phyloP scores from a whole-genome alignment of 2,888 invertebrate species.

The Drosophila subsilvestris region DNA sequence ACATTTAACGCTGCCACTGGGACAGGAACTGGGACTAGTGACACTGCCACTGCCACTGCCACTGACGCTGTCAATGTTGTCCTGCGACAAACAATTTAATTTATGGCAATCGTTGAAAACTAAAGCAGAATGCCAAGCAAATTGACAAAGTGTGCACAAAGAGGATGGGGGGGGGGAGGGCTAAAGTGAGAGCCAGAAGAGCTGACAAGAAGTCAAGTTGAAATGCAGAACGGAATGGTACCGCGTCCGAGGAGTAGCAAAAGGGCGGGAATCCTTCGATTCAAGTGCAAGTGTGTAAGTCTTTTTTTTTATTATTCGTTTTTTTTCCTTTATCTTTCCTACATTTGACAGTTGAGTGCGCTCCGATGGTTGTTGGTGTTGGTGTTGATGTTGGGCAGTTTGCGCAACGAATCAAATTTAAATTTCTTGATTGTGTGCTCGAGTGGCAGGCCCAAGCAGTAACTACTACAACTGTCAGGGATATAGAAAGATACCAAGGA shows the following conservation, averaged over 20 bases:
- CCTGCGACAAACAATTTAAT: constrained; percentile 78
- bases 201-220: constrained; percentile 34
- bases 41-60: constrained; percentile 26
- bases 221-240: constrained; percentile 42
- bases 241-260: constrained; percentile 14
- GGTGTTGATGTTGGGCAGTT: constrained; percentile 65
- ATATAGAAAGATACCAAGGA: background rate
- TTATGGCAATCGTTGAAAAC: constrained; percentile 76
- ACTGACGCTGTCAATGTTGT: constrained; percentile 55
- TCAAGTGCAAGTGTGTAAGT: constrained; percentile 45
- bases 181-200: constrained; percentile 35
- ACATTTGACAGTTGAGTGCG: constrained; percentile 78
- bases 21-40: background rate
- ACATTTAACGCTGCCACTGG: constrained; percentile 51
- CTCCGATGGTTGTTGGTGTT: constrained; percentile 45
- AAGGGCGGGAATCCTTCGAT: constrained; percentile 53
- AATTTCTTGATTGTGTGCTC: constrained; percentile 79
- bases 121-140: constrained; percentile 72
- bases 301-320: constrained; percentile 17
- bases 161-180: constrained; percentile 16
- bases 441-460: constrained; percentile 70
- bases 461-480: constrained; percentile 35
- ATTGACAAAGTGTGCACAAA: constrained; percentile 63
- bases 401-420: constrained; percentile 80
- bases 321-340: constrained; percentile 46